A percentile compares a stretch with the other conserved stretches of the same genome.
Evolutionary conservation across 2,888 invertebrate species (phyloP).

Genomic region (Drosophila pseudotalamancana): DNA sequence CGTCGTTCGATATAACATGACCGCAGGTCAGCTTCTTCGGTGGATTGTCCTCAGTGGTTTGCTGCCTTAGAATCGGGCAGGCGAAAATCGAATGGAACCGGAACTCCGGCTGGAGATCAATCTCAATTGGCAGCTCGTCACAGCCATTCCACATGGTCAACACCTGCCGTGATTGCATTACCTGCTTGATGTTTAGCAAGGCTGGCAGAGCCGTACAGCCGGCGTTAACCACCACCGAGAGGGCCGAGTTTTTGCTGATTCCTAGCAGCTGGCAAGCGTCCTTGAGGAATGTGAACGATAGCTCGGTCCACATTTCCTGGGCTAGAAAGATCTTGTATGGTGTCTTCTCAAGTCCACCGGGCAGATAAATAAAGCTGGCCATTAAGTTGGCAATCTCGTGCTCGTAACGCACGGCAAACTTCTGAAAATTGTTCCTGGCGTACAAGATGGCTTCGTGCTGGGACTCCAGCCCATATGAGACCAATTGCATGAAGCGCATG

Average conservation of each 20-base stretch:
- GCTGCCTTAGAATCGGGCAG: slow-evolving; percentile 98
- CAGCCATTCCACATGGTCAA: slow-evolving; percentile 97
- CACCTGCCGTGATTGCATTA: slow-evolving; percentile 95
- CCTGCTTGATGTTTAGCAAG: slow-evolving; percentile 95
- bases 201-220: slow-evolving; percentile 97
- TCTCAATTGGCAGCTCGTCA: slow-evolving; percentile 98
- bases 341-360: slow-evolving; percentile 90
- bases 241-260: slow-evolving; percentile 94
- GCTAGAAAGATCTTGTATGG: slow-evolving; percentile 91
- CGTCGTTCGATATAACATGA: slow-evolving; percentile 99
- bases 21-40: slow-evolving; percentile 99
- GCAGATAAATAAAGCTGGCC: slow-evolving; percentile 93
- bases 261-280: slow-evolving; percentile 97
- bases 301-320: slow-evolving; percentile 90
- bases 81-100: slow-evolving; percentile 99
- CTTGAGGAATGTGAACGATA: slow-evolving; percentile 94
- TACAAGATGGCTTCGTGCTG: slow-evolving; percentile 94
- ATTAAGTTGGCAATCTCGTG: slow-evolving; percentile 94
- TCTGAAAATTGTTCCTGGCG: slow-evolving; percentile 93
- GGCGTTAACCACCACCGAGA: slow-evolving; percentile 96
- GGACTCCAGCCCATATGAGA: slow-evolving; percentile 85
- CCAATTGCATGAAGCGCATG: slow-evolving; percentile 89
- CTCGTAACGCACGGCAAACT: slow-evolving; percentile 91
- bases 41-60: slow-evolving; percentile 97
- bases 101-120: slow-evolving; percentile 95